Evolutionary conservation across 2,113 vertebrate species (phyloP), one percentile per base, ranked within the genome.

Genomic region (Lepus americanus): DNA sequence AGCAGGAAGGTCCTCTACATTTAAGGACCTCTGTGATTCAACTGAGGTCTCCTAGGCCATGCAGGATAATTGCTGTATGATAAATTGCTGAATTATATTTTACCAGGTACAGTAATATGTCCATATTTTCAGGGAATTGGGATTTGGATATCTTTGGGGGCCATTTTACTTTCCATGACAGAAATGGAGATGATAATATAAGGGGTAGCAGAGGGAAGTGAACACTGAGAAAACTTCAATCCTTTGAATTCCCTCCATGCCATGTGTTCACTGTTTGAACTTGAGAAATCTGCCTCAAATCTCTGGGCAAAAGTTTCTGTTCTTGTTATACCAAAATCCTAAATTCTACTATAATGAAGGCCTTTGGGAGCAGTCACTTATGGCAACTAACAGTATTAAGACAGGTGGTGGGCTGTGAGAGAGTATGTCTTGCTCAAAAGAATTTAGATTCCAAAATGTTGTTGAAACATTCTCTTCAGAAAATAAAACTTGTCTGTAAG

Each of bases 11-110:
- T 8, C 78, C 74, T 69, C 3, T 31, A 22, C 2, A 25, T 78
- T 12, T 70, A 95, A 85, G 14, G 3, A 84, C 10, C 6, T 3
- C 5, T 36, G 0, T 25, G 1, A 44, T 53, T 90, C n/a, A n/a
- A 0, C 16, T 77, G 0, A 0, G 2, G 9, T 17, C 9, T 22
- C 66, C 4, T 55, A 6, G 3, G 39, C 39, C 72, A 61, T 16
- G 20, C 9, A 87, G 31, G 5, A 70, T 36, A 16, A 0, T 66
- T 16, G 55, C 9, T 44, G 39, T 70, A 31, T 73, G 67, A n/a
- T 36, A 64, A 77, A 0, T 72, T 29, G 13, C 3, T 17, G 55
- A 91, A 36, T 89, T 78, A 8, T 9, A 1, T 29, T 94, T 80
- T 73, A 55, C 3, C 6, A 33, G 61, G 79, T 61, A 72, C 63